Base-by-base conservation (phyloP, 2,888 invertebrate genomes). In the Epinotia demarniana region DNA sequence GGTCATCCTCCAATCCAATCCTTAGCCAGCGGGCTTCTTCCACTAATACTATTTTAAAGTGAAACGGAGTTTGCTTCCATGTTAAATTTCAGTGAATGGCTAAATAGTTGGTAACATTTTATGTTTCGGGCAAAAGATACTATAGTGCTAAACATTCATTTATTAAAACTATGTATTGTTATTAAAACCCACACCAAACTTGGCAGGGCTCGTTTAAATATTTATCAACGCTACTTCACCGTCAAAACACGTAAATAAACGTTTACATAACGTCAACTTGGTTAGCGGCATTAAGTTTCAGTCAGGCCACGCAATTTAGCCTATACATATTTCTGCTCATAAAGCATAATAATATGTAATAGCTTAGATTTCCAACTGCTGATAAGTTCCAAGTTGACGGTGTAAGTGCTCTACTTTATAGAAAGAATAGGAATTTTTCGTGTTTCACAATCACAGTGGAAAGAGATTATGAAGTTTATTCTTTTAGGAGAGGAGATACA, bases 191-290 rank as follows among this genome's bases (percentile, higher is more conserved):
- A 18, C 39, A 39, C 55, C 57, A 13, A 23, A 27, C 16, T 53
- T 27, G 18, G 55, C 19, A 39, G 13, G n/a, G 23, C 18, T 9
- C 16, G 33, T 12, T 43, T 39, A 68, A 67, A 53, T 18, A 18
- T 53, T 58, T 57, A 55, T 74, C 23, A 68, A 39, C 18, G 46
- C 63, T 49, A 60, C 18, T 39, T 68, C 43, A 61, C 43, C 60
- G 62, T 63, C 46, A 57, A 61, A 73, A 23, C 46, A 63, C 64
- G 23, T 57, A 27, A 63, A 68, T 73, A 64, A 58, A 60, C 58
- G 60, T 73, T 73, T 73, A 68, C 11, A 46, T 69, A 63, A 74
- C 62, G 46, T 74, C 57, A 69, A 69, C 63, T 74, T 69, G 46
- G 69, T 58, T 74, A 46, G 19, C 62, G 33, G 61, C 72, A 57